Evolutionary conservation across 2,113 vertebrate species (phyloP), one percentile per base, ranked within the genome.

Genomic region (Callaeas wilsoni): DNA sequence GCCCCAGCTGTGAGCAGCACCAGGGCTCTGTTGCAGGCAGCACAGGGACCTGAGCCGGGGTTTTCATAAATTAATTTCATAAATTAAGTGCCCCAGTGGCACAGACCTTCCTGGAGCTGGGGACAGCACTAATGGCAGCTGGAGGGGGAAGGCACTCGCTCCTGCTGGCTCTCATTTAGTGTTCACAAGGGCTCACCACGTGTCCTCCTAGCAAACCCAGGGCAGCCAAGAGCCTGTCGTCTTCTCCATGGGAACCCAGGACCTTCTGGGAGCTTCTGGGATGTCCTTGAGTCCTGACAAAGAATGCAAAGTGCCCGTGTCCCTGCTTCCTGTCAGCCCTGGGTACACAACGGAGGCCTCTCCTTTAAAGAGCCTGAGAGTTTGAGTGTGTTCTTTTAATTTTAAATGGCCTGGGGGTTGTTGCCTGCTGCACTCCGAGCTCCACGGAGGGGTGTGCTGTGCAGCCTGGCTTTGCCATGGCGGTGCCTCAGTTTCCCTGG

Each of bases 301-400:
- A 50, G 69, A 35, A n/a, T 35, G 23, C 5, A 20, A 53, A 41
- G 44, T 26, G 41, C 30, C 37, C 1, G 0, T 9, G 14, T 42
- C 33, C 33, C 39, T 68, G 20, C 11, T 21, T 41, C 22, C 55
- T 59, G 49, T 9, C 37, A 69, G 82, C 41, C n/a, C 46, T 64
- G 44, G 30, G 18, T 3, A 26, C 27, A 13, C 52, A 47, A 4
- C 0, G 0, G 59, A 32, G 1, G 1, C 14, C 30, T 60, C 64
- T 91, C 63, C 44, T 57, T 25, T 25, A 15, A n/a, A 27, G 35
- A 71, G 4, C 12, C 57, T 55, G 42, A 10, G 23, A 16, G n/a
- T 16, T 4, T 41, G 37, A 13, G 26, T 22, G 37, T 17, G 33
- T 21, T 75, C 4, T 33, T 49, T 35, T 18, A 8, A 57, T 46